Conservation (phyloP, 2,113 vertebrate genomes). For the Ivindomyrus marchei region DNA sequence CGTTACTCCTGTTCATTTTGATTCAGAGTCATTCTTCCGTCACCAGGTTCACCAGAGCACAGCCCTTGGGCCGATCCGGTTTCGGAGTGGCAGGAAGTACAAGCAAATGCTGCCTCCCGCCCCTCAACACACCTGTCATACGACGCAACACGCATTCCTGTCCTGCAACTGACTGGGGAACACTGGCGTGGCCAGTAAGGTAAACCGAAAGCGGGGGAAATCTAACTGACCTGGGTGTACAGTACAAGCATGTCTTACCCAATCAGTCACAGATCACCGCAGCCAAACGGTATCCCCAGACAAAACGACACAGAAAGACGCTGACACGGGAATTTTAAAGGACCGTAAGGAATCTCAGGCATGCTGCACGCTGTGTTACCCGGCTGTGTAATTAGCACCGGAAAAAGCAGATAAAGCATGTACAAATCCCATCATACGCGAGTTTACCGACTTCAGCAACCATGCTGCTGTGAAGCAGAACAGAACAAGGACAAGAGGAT, state of each 20-base stretch:
- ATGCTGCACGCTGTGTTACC: not conserved
- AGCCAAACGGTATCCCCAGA: not conserved
- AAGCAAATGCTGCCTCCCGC: not conserved
- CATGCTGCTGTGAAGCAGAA: not conserved
- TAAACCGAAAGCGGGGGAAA: not conserved
- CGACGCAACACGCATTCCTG: not conserved
- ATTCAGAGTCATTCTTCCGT: not conserved
- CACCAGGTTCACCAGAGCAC: not conserved
- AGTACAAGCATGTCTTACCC: not conserved
- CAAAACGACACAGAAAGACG: not conserved
- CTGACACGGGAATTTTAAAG: not conserved
- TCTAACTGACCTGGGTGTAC: not conserved
- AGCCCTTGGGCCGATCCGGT: not conserved
- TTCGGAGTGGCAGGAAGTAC: not conserved
- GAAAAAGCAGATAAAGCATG: not conserved
- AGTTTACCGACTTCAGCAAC: not conserved
- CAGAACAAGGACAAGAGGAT: not conserved
- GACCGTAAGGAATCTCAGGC: not conserved
- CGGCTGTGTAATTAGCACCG: not conserved
- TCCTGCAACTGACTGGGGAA: not conserved
- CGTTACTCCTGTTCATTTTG: not conserved
- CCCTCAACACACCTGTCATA: not conserved
- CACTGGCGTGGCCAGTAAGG: not conserved
- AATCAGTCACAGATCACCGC: not conserved
- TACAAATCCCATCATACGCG: not conserved